Evolutionary conservation across 2,113 vertebrate genomes (phyloP).

Genomic region (Hoplias malabaricus): DNA sequence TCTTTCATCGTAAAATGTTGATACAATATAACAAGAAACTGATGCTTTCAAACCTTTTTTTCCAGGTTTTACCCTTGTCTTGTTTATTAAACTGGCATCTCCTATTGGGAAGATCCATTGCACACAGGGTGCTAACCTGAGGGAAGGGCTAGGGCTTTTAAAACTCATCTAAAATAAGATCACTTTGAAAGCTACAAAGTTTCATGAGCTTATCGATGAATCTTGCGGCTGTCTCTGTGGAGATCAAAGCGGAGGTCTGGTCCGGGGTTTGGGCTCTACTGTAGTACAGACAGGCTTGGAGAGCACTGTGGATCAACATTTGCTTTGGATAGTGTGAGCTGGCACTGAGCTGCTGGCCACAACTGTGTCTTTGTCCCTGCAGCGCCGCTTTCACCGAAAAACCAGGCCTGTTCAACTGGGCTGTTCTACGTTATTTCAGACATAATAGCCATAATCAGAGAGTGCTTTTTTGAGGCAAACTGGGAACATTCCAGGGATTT

Average conservation of each 20-base stretch:
- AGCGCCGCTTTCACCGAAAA: slow-evolving; percentile 35
- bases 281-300: slow-evolving; percentile 62
- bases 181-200: slow-evolving; percentile 6
- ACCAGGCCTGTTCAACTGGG: slow-evolving; percentile 38
- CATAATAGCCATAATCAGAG: slow-evolving; percentile 71
- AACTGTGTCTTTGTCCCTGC: slow-evolving; percentile 65
- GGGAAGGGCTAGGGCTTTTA: slow-evolving; percentile 28
- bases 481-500: slow-evolving; percentile 73
- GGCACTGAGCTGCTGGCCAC: slow-evolving; percentile 38
- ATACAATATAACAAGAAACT: too few species aligned
- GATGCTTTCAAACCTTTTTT: too few species aligned
- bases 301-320: slow-evolving; percentile 70
- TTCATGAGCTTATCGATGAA: slow-evolving; percentile 45
- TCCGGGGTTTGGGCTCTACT: slow-evolving; percentile 28
- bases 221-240: slow-evolving; percentile 20
- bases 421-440: slow-evolving; percentile 78
- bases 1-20: too few species aligned
- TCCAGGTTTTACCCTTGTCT: background rate
- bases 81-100: slow-evolving; percentile 8
- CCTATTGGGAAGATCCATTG: background rate
- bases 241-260: slow-evolving; percentile 31
- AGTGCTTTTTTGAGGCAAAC: slow-evolving; percentile 59
- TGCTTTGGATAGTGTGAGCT: slow-evolving; percentile 66
- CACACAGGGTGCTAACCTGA: slow-evolving; percentile 10
- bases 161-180: slow-evolving; percentile 22